Conservation (phyloP, 2,888 invertebrate species). For the Polia nebulosa region DNA sequence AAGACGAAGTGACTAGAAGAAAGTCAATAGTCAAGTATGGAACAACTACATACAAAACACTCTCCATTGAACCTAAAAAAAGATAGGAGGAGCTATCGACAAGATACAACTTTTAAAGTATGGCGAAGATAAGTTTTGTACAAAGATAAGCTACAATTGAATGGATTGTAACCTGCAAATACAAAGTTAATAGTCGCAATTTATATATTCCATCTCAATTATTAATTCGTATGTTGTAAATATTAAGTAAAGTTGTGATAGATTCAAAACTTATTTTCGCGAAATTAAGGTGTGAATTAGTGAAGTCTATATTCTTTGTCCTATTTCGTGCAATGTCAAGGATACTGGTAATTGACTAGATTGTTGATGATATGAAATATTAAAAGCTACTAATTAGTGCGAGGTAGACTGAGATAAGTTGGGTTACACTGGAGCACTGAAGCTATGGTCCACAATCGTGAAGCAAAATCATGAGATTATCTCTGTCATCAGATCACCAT, state of each 20-base stretch:
- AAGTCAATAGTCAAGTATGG: no score
- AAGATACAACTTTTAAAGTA: no score
- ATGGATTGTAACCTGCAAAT: slow-evolving; percentile 9
- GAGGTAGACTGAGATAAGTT: neutral
- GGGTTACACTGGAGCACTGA: no score
- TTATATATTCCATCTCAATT: slow-evolving; percentile 6
- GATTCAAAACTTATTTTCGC: slow-evolving; percentile 9
- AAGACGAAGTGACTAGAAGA: neutral
- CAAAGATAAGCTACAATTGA: slow-evolving; percentile 16
- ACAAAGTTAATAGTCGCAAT: slow-evolving; percentile 9
- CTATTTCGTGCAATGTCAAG: slow-evolving; percentile 53
- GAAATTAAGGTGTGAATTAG: slow-evolving; percentile 29
- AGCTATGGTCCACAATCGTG: neutral
- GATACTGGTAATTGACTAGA: slow-evolving; percentile 36
- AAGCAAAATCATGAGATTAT: neutral
- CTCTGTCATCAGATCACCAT: neutral
- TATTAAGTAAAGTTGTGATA: slow-evolving; percentile 8
- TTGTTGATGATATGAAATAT: neutral
- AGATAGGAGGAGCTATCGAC: no score
- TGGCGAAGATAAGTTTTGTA: no score
- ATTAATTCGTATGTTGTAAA: slow-evolving; percentile 25
- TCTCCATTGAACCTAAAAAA: neutral
- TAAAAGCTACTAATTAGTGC: slow-evolving; percentile 17
- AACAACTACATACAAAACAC: no score
- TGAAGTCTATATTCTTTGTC: slow-evolving; percentile 15